Evolutionary conservation across 1,140 invertebrate species (phyloP), one percentile per base, ranked within the genome.

Genomic region (Andrena cerasifolii): DNA sequence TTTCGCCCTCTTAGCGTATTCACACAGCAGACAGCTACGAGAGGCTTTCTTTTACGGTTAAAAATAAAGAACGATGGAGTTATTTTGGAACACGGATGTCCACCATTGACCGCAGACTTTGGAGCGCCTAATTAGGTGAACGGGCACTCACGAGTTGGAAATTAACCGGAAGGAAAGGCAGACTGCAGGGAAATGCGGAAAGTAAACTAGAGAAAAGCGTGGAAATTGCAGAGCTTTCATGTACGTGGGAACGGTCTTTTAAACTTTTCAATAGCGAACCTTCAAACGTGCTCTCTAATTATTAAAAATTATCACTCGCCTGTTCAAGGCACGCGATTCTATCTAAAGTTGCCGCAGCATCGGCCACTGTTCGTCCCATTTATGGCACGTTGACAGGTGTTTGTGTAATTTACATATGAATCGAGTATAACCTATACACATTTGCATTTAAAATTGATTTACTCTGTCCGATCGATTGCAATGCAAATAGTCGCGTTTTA

Each of bases 61-160:
- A 84, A 89, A 88, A 90, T 90, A 89, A 86, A 84, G 76, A 67
- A 78, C 76, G 8, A 70, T 65, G 47, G 43, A 45, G 51, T 33
- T 90, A 90, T 90, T 89, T 90, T 82, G 72, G 78, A 85, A 82
- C 66, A 10, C 62, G 78, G 16, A 51, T 53, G 51, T 76, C 10
- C 26, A 18, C 21, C 18, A 40, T 78, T 56, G n/a, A 51, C 67
- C 33, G 31, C 53, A 65, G 36, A 45, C 61, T 31, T 45, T 54
- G 31, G 62, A 31, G 40, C 62, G 18, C 31, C 28, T 59, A 82
- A 76, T 76, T 84, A 85, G 67, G 78, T 81, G 80, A 84, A 68
- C 40, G 56, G 24, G 5, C 40, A 16, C 49, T 28, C 43, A 21
- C 5, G 8, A 31, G 24, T 2, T 40, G 24, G 47, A 61, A 47